A percentile compares a stretch with the other conserved stretches of the same genome.
phyloP scores from a whole-genome alignment of 1,140 invertebrate genomes.

The Phenacoccus solenopsis region DNA sequence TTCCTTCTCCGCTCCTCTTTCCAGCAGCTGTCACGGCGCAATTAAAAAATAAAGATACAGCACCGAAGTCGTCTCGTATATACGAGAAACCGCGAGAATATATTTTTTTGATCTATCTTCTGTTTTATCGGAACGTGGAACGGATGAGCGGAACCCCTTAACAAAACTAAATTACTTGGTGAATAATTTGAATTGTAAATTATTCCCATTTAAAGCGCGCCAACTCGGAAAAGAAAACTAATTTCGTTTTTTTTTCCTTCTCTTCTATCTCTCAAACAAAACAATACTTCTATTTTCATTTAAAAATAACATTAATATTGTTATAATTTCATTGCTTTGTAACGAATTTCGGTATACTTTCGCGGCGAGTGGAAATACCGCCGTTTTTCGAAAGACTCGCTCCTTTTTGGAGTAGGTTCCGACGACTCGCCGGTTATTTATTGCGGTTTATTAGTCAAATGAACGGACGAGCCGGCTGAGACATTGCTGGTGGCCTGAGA shows the following conservation, averaged over 20 bases:
- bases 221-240: not conserved
- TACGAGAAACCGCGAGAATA: not conserved
- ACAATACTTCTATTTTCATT: not conserved
- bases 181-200: conserved; percentile 3
- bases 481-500: too few relatives aligned
- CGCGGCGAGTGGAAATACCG: too few relatives aligned
- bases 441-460: too few relatives aligned
- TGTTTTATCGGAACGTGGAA: not conserved
- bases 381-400: too few relatives aligned
- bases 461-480: too few relatives aligned
- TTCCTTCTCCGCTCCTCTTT: not conserved
- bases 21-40: not conserved
- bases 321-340: not conserved
- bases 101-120: conserved; percentile 1
- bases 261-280: not conserved
- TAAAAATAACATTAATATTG: conserved; percentile 4
- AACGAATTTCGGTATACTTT: too few relatives aligned
- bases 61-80: not conserved
- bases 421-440: too few relatives aligned
- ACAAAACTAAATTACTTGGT: not conserved
- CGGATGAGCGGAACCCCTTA: not conserved
- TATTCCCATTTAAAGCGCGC: not conserved
- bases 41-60: conserved; percentile 3
- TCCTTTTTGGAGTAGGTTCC: too few relatives aligned
- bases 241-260: not conserved